A percentile compares a stretch with the other conserved stretches of the same genome.
Evolutionary conservation across 2,113 vertebrate species (phyloP).

Genomic region (Urocolius indicus): DNA sequence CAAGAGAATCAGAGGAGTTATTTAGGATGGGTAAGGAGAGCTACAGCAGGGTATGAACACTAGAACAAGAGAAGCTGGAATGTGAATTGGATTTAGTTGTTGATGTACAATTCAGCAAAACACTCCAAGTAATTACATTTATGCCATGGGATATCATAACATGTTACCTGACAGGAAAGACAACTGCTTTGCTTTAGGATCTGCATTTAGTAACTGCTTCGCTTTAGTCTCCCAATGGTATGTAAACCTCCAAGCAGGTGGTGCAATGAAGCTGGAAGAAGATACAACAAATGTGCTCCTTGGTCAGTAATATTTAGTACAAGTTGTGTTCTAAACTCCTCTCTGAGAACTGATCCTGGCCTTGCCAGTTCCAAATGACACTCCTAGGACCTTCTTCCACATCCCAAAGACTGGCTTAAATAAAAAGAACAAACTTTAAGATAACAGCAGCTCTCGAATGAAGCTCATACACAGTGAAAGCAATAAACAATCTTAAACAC

Average conservation of each 20-base stretch:
- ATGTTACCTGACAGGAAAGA: not conserved
- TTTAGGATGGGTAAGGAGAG: not conserved
- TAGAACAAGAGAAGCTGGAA: not conserved
- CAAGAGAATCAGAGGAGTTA: not conserved
- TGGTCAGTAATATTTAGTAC: not conserved
- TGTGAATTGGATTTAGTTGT: not conserved
- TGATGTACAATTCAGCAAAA: not conserved
- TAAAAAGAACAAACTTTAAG: not conserved
- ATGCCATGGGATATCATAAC: not conserved
- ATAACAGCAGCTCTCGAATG: not conserved
- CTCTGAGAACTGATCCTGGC: not conserved
- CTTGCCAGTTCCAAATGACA: not conserved
- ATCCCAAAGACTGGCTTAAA: not conserved
- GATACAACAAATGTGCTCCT: not conserved
- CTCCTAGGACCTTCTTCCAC: not conserved
- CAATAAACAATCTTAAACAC: conserved; percentile 49
- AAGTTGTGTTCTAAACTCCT: not conserved
- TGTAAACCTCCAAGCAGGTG: not conserved
- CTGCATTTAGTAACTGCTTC: not conserved
- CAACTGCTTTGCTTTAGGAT: not conserved
- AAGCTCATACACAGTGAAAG: not conserved
- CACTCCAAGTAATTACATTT: not conserved
- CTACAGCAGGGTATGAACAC: not conserved
- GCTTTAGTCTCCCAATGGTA: not conserved
- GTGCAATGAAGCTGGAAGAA: not conserved